Conservation (phyloP, 2,888 invertebrate species). For the Phengaris arion region DNA sequence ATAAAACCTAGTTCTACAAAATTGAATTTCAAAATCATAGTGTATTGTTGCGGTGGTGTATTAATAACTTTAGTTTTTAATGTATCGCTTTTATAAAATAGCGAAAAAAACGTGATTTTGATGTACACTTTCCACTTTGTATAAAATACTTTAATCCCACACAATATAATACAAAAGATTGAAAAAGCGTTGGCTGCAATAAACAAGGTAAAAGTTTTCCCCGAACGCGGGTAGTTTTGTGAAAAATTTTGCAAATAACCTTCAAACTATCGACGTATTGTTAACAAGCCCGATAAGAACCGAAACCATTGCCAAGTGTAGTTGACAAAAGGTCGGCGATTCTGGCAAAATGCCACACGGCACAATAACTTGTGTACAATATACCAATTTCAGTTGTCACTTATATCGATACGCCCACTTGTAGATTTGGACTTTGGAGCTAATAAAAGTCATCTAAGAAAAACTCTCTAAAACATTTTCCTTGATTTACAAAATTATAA, state of each 20-base stretch:
- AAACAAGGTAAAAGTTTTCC: not conserved
- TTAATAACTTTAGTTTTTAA: no score
- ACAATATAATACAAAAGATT: not conserved
- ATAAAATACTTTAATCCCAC: not conserved
- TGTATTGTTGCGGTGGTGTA: no score
- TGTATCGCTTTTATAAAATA: no score
- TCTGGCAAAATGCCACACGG: constrained; percentile 21
- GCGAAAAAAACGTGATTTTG: no score
- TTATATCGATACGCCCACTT: constrained; percentile 2
- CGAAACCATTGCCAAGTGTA: constrained; percentile 13
- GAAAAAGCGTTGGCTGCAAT: not conserved
- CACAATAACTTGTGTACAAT: constrained; percentile 6
- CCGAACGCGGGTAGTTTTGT: not conserved
- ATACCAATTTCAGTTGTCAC: constrained; percentile 9
- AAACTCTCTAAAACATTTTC: no score
- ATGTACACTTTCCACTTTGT: not conserved
- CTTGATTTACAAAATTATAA: no score
- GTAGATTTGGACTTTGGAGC: constrained; percentile 1
- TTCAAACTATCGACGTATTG: constrained; percentile 22
- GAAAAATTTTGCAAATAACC: constrained; percentile 7
- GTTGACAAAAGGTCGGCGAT: constrained; percentile 13
- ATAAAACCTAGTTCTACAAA: no score
- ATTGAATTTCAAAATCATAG: no score
- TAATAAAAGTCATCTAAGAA: not conserved
- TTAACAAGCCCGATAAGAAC: constrained; percentile 11